Evolutionary conservation across 2,888 invertebrate species (phyloP).

Genomic region (Megalurothrips usitatus): DNA sequence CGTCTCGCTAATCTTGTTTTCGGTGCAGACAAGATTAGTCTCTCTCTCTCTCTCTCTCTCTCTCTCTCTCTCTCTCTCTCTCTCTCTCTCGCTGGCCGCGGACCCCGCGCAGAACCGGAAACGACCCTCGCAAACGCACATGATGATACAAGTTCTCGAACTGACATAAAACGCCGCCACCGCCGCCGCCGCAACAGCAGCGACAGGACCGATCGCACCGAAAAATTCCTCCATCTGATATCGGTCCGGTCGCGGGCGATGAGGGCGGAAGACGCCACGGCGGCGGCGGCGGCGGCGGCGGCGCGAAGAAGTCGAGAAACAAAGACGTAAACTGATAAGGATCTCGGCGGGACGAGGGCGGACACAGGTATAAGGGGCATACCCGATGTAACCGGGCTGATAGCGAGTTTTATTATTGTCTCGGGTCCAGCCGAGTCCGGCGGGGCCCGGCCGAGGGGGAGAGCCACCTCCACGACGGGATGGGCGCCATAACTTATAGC

Average conservation of each 20-base stretch:
- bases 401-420: constrained; percentile 19
- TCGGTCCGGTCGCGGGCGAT: no score
- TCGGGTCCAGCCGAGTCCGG: neutral
- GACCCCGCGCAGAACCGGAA: no score
- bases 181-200: neutral
- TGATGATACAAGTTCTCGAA: no score
- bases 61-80: no score
- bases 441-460: neutral
- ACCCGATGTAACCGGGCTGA: neutral
- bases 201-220: neutral
- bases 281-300: no score
- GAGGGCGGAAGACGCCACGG: no score
- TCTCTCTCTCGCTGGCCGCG: no score
- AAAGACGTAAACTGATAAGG: constrained; percentile 7
- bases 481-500: constrained; percentile 7
- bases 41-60: no score
- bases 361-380: neutral
- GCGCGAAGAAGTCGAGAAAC: neutral
- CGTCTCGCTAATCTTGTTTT: no score
- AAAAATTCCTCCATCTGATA: neutral
- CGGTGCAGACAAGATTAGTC: no score
- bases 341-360: neutral
- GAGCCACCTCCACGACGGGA: neutral
- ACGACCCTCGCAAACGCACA: no score
- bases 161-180: neutral